Evolutionary conservation across 2,113 vertebrate species (phyloP), one percentile per base, ranked within the genome.

Genomic region (Recurvirostra avosetta): DNA sequence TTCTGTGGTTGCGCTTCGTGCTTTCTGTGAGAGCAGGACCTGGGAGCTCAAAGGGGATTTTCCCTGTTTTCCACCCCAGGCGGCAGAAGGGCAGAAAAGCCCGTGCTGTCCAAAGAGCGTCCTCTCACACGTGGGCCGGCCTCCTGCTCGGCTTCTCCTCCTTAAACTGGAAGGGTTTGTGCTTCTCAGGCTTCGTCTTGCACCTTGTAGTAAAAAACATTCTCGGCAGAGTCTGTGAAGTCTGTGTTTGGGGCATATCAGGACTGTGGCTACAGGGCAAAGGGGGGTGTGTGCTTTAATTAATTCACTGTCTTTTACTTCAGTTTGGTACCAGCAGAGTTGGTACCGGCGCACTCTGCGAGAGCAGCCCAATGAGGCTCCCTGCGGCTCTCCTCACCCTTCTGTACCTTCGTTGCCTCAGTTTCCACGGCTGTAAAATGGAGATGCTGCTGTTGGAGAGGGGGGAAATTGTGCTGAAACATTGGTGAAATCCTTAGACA

Each of bases 101-200:
- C 11, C 1, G 0, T 20, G 49, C n/a, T 55, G 12, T 6, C 38
- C 29, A 4, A n/a, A 55, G 18, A 0, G 14, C 2, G 32, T 32
- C 27, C 67, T 15, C 55, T 40, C 29, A 4, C 17, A 36, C 1
- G 0, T 2, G 45, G 16, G 20, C 36, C 87, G 72, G 10, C 15
- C n/a, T 40, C 43, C 43, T 53, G 22, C 43, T 40, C 1, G 0
- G 40, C 45, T 70, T 29, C 58, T 38, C n/a, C 43, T 20, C 36
- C 30, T 27, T 55, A 20, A 34, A 11, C 25, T 6, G 32, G 43
- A 53, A 38, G 29, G 19, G 11, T 73, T 77, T 3, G 6, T 2
- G 0, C 32, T 70, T 63, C 43, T 62, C 11, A 3, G 52, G 50
- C 12, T 93, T 75, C 67, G 9, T 15, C 72, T 34, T 6, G 10